Evolutionary conservation across 2,113 vertebrate species (phyloP).

Genomic region (Xenopus borealis): DNA sequence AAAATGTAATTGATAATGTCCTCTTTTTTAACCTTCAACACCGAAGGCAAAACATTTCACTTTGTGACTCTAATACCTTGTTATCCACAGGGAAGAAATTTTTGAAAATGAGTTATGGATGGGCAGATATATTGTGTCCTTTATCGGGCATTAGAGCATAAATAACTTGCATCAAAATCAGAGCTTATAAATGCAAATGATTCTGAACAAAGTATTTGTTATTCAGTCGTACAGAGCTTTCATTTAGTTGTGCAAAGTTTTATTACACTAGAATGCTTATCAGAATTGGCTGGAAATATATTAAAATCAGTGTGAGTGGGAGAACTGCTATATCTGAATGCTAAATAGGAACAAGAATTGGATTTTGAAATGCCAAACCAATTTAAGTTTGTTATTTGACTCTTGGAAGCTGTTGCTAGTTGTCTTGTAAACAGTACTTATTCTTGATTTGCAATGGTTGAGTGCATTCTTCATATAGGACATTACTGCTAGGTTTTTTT

Average conservation of each 20-base stretch:
- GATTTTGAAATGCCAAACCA: constrained; percentile 44
- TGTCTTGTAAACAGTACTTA: constrained; percentile 41
- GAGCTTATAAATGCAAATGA: background rate
- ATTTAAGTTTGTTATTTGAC: constrained; percentile 41
- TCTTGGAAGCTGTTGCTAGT: constrained; percentile 35
- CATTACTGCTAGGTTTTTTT: constrained; percentile 8
- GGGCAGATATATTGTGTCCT: background rate
- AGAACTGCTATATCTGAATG: constrained; percentile 38
- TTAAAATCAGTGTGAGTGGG: constrained; percentile 37
- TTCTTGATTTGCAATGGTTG: constrained; percentile 39
- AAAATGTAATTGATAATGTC: too few relatives aligned
- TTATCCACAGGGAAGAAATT: too few relatives aligned
- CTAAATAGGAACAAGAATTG: constrained; percentile 38
- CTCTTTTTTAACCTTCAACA: too few relatives aligned
- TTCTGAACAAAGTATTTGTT: background rate
- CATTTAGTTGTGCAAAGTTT: background rate
- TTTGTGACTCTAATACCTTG: too few relatives aligned
- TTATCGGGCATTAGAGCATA: background rate
- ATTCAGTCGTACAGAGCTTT: background rate
- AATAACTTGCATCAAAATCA: background rate
- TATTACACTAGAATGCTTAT: constrained; percentile 4
- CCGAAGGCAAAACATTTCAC: too few relatives aligned
- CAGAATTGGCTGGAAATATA: constrained; percentile 32
- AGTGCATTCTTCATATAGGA: constrained; percentile 18
- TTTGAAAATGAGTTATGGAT: too few relatives aligned